Conservation (phyloP, 2,113 vertebrate species). For the Excalfactoria chinensis region DNA sequence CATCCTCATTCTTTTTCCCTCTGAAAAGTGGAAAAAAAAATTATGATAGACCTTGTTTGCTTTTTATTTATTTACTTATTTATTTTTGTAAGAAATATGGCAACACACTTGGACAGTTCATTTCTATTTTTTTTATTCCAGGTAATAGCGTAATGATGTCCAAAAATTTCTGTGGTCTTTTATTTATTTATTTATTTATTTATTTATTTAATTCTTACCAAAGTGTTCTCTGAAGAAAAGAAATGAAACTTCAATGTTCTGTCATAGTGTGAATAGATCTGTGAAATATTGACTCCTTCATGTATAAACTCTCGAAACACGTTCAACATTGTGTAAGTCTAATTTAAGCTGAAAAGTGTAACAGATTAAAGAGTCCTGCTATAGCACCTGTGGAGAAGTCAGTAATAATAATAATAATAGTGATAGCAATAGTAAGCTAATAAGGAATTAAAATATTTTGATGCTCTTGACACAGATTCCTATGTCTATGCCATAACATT, state of each 20-base stretch:
- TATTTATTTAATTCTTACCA: background rate
- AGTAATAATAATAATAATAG: background rate
- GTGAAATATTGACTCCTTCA: background rate
- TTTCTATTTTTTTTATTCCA: background rate
- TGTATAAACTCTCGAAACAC: rapidly evolving
- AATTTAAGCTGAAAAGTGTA: background rate
- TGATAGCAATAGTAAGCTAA: background rate
- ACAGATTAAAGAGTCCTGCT: background rate
- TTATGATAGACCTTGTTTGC: background rate
- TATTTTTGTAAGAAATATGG: background rate
- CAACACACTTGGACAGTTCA: background rate
- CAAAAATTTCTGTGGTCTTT: background rate
- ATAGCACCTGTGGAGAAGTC: background rate
- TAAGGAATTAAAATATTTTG: background rate
- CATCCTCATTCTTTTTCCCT: background rate
- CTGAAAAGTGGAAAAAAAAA: background rate
- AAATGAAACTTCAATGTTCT: background rate
- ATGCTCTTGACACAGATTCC: background rate
- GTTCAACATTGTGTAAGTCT: background rate
- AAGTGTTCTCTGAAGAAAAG: background rate
- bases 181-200: background rate
- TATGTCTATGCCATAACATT: background rate
- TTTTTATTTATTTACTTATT: background rate
- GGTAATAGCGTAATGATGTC: background rate
- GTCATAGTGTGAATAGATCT: background rate